Evolutionary conservation across 35 echinoderm and acorn worm genomes (phyloP).

Genomic region (Chiridota heheva): DNA sequence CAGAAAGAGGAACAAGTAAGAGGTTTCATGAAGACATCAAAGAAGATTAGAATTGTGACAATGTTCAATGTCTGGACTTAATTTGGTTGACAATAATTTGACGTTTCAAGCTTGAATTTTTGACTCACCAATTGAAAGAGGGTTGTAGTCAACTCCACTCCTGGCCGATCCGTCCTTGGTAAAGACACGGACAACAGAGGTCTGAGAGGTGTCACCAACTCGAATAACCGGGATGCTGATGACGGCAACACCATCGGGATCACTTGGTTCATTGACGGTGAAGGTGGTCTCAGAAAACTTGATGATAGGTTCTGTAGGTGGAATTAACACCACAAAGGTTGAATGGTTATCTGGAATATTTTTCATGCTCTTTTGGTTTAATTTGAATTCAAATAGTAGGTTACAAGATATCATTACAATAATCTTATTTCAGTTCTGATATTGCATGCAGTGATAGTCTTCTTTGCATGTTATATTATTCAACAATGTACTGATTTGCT

Average conservation of each 20-base stretch:
- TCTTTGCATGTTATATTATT: too few relatives aligned
- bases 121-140: constrained; percentile 74
- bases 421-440: too few relatives aligned
- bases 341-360: too few relatives aligned
- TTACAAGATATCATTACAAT: too few relatives aligned
- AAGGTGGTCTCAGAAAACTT: constrained; percentile 93
- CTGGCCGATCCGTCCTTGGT: constrained; percentile 99
- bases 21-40: too few relatives aligned
- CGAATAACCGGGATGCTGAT: constrained; percentile 79
- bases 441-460: too few relatives aligned
- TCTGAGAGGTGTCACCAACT: constrained; percentile 87
- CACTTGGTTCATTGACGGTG: constrained; percentile 75
- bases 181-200: constrained; percentile 86
- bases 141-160: constrained; percentile 98
- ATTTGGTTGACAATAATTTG: neutral
- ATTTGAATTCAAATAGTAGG: too few relatives aligned
- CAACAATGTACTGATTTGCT: too few relatives aligned
- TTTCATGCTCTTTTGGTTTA: too few relatives aligned
- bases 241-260: constrained; percentile 50
- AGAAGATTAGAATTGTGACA: too few relatives aligned
- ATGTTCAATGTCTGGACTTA: too few relatives aligned
- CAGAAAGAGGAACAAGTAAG: too few relatives aligned
- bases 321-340: neutral
- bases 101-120: neutral
- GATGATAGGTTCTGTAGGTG: constrained; percentile 82